These are phyloP conservation scores for Pteruthius melanotis DNA, from an alignment of 2,113 vertebrate species.

Conservation along the genomic window DNA sequence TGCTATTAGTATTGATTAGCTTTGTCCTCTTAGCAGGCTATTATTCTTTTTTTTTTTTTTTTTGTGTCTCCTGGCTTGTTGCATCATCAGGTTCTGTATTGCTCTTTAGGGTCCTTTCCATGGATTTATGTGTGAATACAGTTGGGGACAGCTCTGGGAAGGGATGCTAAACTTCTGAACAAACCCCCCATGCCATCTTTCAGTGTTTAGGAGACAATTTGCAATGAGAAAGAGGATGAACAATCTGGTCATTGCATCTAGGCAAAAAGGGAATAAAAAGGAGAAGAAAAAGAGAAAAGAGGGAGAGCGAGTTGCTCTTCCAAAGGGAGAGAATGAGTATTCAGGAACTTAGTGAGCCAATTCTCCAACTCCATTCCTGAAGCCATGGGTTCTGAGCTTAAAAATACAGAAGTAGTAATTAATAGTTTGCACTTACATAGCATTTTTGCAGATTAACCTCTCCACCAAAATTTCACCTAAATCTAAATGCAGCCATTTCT, in stretches of 20 bases:
- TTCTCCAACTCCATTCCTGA: background rate
- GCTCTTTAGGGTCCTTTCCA: background rate
- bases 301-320: background rate
- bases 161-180: background rate
- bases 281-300: background rate
- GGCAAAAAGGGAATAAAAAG: background rate
- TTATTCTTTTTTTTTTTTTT: background rate
- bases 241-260: background rate
- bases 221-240: background rate
- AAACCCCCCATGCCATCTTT: background rate
- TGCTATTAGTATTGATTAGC: slow-evolving; percentile 68
- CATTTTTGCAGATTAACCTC: slow-evolving; percentile 1
- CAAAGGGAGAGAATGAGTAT: background rate
- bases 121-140: slow-evolving; percentile 22
- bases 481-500: slow-evolving; percentile 10
- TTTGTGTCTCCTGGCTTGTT: background rate
- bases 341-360: background rate
- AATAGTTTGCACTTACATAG: background rate
- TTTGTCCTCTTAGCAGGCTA: slow-evolving; percentile 68
- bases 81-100: background rate
- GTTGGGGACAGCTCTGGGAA: background rate
- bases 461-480: background rate
- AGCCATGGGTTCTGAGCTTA: background rate
- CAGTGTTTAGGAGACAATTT: background rate
- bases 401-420: background rate